Evolutionary conservation across 2,797 vertebrate species (phyloP), one percentile per base, ranked within the genome.

Genomic region (Gambelia wislizenii): DNA sequence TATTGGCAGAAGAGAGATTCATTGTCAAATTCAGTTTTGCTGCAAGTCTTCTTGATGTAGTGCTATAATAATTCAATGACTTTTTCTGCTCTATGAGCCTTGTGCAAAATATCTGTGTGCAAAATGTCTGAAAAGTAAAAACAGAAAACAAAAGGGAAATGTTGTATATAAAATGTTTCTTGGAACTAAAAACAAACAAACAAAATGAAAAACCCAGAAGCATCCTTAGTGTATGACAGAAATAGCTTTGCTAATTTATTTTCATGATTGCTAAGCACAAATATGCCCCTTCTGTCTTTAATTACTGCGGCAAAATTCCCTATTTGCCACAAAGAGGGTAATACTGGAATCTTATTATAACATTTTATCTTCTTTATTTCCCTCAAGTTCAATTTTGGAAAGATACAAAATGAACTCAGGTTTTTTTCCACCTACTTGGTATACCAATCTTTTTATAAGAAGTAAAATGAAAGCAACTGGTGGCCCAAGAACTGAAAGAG

Each of bases 41-140:
- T 87, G 82, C 84, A 90, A 75, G 81, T 89, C 89, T 95, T 95
- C 86, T 92, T 93, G 93, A 77, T 89, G 91, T 92, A 91, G 91
- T 74, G 85, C 93, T 44, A 59, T 67, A n/a, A 93, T 87, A 77
- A 92, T 90, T 80, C 88, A 88, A 88, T 94, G 83, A 92, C 94
- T 91, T 95, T 89, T 85, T 86, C 92, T 92, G 85, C 94, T 22
- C 67, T 27, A 27, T 84, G 67, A 69, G 16, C 61, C 13, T 20
- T 6, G 1, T 42, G 36, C 75, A 30, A 85, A 49, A 72, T 64
- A 59, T 74, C n/a, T n/a, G n/a, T 6, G 1, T 42, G 36, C 75
- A 30, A 85, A 49, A 72, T 64, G 47, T 74, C 6, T 70, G 33
- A 84, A 64, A 67, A 69, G 16, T 20, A 81, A 80, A 93, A 27